Conservation (phyloP, 2,888 invertebrate genomes). For the Rhorus exstirpatorius region DNA sequence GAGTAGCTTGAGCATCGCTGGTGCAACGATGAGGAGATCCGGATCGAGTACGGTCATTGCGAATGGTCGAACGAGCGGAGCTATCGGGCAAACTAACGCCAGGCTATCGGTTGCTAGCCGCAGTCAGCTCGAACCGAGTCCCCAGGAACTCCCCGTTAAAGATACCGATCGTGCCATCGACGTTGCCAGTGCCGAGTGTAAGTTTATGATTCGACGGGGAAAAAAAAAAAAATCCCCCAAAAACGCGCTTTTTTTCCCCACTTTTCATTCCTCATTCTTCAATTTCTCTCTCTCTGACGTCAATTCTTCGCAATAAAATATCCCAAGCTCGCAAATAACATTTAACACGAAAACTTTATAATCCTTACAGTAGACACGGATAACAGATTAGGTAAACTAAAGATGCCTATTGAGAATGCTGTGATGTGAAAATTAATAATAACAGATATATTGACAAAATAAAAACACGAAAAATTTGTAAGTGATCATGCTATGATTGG, state of each 20-base stretch:
- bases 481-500: conserved; percentile 83
- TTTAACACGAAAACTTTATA: conserved; percentile 76
- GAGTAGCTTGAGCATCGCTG: conserved; percentile 80
- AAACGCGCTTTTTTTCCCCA: too few relatives aligned
- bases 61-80: conserved; percentile 78
- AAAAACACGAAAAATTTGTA: conserved; percentile 80
- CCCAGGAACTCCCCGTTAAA: conserved; percentile 85
- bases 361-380: conserved; percentile 83
- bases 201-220: too few relatives aligned
- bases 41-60: conserved; percentile 80
- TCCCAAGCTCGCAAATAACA: conserved; percentile 14
- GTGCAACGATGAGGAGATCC: conserved; percentile 79
- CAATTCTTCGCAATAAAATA: neutral
- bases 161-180: conserved; percentile 85
- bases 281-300: neutral
- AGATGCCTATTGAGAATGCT: conserved; percentile 83
- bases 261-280: conserved; percentile 3
- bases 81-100: conserved; percentile 76
- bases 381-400: conserved; percentile 84
- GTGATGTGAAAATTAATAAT: conserved; percentile 82
- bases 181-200: conserved; percentile 87
- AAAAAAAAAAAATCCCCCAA: too few relatives aligned
- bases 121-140: conserved; percentile 83
- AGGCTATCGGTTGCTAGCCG: conserved; percentile 79
- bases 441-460: conserved; percentile 76